These are phyloP conservation scores for Mystacornis crossleyi DNA, from an alignment of 2,113 vertebrate genomes.

Conservation along the genomic window DNA sequence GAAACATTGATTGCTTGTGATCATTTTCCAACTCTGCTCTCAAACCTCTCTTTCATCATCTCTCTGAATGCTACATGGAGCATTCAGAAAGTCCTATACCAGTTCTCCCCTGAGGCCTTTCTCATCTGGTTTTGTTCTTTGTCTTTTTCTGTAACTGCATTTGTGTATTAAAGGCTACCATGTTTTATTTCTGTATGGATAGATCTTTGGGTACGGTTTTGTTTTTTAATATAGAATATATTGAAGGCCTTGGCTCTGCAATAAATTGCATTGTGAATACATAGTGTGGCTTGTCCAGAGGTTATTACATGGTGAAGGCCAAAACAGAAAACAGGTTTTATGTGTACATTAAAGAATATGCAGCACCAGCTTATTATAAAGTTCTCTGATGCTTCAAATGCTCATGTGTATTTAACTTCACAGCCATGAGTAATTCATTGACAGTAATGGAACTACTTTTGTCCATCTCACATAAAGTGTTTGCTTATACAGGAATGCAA, in stretches of 20 bases:
- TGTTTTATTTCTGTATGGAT: background rate
- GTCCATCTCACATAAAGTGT: background rate
- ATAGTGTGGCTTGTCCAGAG: background rate
- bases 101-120: background rate
- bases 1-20: background rate
- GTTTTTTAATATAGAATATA: background rate
- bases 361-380: background rate
- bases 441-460: background rate
- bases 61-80: background rate
- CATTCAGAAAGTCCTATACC: background rate
- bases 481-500: background rate
- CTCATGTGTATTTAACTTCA: background rate
- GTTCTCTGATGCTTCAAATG: background rate
- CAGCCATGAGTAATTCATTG: background rate
- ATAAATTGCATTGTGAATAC: background rate
- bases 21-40: background rate
- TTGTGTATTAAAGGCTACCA: background rate
- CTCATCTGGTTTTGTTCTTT: background rate
- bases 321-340: background rate
- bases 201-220: background rate
- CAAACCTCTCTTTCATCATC: background rate
- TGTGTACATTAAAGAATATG: background rate
- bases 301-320: background rate
- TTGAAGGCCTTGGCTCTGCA: background rate
- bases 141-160: background rate